Conservation (phyloP, 2,113 vertebrate genomes). For the Megaceryle maxima region DNA sequence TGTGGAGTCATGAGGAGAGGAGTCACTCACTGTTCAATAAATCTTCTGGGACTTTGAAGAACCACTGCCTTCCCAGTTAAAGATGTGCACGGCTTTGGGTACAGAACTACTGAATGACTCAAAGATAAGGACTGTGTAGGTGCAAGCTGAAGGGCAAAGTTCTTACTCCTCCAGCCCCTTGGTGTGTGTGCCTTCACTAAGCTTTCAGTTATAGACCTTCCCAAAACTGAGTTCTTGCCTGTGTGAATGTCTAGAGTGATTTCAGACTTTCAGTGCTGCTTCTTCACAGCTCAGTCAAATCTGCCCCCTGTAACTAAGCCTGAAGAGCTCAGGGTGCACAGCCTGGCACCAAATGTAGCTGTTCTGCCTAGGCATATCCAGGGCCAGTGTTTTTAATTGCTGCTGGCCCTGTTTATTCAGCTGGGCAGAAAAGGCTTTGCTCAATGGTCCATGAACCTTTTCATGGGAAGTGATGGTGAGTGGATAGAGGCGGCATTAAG, state of each 20-base stretch:
- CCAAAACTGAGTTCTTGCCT: not conserved
- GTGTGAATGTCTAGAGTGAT: not conserved
- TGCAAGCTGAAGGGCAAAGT: not conserved
- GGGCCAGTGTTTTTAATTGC: not conserved
- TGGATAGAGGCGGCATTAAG: conserved; percentile 1
- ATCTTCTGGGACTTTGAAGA: not conserved
- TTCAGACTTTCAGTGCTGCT: not conserved
- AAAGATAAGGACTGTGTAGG: not conserved
- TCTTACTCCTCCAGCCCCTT: not conserved
- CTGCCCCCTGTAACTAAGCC: not conserved
- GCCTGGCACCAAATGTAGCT: fast-evolving
- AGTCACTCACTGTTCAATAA: not conserved
- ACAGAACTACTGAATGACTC: not conserved
- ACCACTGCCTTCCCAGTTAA: not conserved
- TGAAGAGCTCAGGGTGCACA: not conserved
- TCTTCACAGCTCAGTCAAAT: not conserved
- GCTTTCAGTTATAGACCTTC: fast-evolving
- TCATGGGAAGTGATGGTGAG: not conserved
- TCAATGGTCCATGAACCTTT: not conserved
- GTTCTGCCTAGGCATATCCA: not conserved
- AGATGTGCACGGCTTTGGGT: not conserved
- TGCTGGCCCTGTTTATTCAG: not conserved
- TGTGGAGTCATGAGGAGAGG: not conserved
- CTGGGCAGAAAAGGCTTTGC: not conserved
- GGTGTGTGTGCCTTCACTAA: not conserved